These are phyloP conservation scores for Diogma glabrata DNA, from an alignment of 2,888 invertebrate genomes.

Conservation along the genomic window DNA sequence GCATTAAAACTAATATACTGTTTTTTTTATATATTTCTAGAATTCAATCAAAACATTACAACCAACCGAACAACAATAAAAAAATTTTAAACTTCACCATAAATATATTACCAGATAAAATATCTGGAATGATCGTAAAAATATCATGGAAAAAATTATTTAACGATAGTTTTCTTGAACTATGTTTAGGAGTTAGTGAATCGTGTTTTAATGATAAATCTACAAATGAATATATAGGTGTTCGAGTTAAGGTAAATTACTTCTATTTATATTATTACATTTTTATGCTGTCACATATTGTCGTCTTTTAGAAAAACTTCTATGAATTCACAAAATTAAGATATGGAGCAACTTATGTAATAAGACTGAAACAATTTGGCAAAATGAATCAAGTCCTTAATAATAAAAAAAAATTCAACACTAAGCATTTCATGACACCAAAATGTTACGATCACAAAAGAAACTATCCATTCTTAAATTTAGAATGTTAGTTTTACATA, in stretches of 20 bases:
- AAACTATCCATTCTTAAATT: neutral
- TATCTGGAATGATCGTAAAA: neutral
- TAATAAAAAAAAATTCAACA: neutral
- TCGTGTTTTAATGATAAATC: constrained; percentile 5
- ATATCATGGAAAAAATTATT: constrained; percentile 1
- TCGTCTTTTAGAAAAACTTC: constrained; percentile 30
- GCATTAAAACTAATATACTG: no score
- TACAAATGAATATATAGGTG: neutral
- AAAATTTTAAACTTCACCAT: neutral
- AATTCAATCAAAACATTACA: neutral
- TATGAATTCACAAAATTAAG: constrained; percentile 33
- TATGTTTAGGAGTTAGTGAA: neutral
- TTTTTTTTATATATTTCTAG: no score
- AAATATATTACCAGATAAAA: neutral
- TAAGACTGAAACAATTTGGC: constrained; percentile 22
- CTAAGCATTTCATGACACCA: neutral
- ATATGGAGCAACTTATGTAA: constrained; percentile 32
- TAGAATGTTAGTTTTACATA: constrained; percentile 5
- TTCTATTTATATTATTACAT: neutral
- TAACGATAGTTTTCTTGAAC: neutral
- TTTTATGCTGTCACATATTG: neutral
- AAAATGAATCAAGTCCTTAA: neutral
- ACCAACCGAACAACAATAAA: no score
- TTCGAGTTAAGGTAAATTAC: neutral
- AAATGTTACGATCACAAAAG: neutral